Evolutionary conservation across 2,113 vertebrate genomes (phyloP), one percentile per base, ranked within the genome.

Genomic region (Nyctereutes procyonoides): DNA sequence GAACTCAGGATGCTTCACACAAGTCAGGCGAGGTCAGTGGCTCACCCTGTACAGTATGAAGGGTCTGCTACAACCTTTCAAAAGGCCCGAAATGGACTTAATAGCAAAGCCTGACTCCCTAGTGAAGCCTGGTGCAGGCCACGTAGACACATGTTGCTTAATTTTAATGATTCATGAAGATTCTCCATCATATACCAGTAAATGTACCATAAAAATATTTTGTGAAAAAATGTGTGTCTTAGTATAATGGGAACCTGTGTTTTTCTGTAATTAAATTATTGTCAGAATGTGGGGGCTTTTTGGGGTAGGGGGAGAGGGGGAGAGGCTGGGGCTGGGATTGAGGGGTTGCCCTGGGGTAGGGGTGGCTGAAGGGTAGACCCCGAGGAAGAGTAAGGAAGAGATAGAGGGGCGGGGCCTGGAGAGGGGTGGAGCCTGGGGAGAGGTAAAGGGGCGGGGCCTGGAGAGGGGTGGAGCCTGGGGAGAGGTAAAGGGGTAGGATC

Each of bases 191-290:
- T 63, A 65, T 48, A 76, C 30, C 67, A 71, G 88, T 24, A 97
- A 96, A 89, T 83, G 77, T 20, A 24, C 56, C 4, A 0, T 95
- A 55, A 91, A 88, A 69, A 35, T 91, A 35, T 67, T 95, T 97
- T 76, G 38, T 76, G 24, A 82, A 91, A 93, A 87, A 62, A 84
- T 35, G 12, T 87, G 71, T 19, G 0, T 56, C 43, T 95, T 76
- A 15, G 17, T 80, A 87, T 80, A 87, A 93, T 82, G n/a, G 81
- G 69, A 81, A 73, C n/a, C 63, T 26, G 26, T 7, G 8, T 16
- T 51, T 5, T 77, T 92, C 53, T 76, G 81, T 24, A 93, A 38
- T 87, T 92, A 81, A 92, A 77, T 82, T n/a, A 3, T 48, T 94
- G 80, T 22, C 0, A 2, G 76, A n/a, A 92, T 56, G 30, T 81